phyloP scores from a whole-genome alignment of 1,140 invertebrate species.

The Brachionus rubens region DNA sequence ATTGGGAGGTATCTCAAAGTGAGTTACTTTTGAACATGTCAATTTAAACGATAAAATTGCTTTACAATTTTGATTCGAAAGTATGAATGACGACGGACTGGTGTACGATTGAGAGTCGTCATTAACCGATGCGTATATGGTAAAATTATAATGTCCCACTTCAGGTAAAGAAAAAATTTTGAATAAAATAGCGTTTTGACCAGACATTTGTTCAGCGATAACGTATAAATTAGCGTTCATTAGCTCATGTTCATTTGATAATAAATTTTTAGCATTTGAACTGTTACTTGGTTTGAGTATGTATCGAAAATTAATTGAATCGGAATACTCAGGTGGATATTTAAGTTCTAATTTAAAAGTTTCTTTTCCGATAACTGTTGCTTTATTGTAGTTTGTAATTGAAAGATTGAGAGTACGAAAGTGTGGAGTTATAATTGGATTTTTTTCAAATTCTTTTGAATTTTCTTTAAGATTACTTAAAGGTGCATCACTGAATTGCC shows the following conservation, averaged over 20 bases:
- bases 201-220: background rate
- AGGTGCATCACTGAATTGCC: slow-evolving; percentile 22
- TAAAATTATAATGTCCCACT: slow-evolving; percentile 7
- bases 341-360: slow-evolving; percentile 13
- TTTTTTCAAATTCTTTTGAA: slow-evolving; percentile 39
- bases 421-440: slow-evolving; percentile 25
- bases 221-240: slow-evolving; percentile 12
- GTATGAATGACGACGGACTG: background rate
- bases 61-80: background rate
- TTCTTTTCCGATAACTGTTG: background rate
- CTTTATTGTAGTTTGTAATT: background rate
- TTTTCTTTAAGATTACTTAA: slow-evolving; percentile 8
- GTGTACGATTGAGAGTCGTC: background rate
- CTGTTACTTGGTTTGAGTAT: background rate
- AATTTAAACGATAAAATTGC: slow-evolving; percentile 19
- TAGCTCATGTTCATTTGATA: background rate
- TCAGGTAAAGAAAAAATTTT: slow-evolving; percentile 23
- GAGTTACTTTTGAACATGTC: background rate
- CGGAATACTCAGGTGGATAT: slow-evolving; percentile 18
- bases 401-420: slow-evolving; percentile 35
- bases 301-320: slow-evolving; percentile 26
- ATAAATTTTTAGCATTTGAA: background rate
- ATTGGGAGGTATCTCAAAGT: slow-evolving; percentile 32
- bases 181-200: slow-evolving; percentile 9
- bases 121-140: slow-evolving; percentile 2